Evolutionary conservation across 2,797 vertebrate genomes (phyloP), one percentile per base, ranked within the genome.

Genomic region (Taenioides sp.): DNA sequence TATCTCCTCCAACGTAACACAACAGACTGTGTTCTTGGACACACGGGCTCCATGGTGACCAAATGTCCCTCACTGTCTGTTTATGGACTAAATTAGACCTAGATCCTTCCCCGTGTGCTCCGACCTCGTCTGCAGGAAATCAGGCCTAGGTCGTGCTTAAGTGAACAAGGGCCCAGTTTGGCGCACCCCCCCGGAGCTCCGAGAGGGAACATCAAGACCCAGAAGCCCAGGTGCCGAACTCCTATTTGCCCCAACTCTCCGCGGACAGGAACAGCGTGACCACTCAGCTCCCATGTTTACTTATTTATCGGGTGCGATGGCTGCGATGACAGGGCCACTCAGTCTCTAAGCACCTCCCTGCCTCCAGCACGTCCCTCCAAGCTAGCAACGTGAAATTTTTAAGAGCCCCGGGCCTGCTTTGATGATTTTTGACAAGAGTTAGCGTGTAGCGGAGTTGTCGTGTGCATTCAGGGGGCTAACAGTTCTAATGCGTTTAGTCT

Each of bases 401-500:
- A 90, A 92, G 88, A 93, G 90, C 92, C 89, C 73, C 79, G 9
- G 83, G 84, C 88, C 84, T 27, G 86, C 90, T 87, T 83, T 90
- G 87, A 91, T 91, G 92, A 92, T 90, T 93, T 47, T 94, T 93
- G 93, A 94, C 91, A 91, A 79, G 90, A 90, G 90, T 94, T 94
- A 94, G 87, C 79, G 59, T 84, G 88, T 94, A 94, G 91, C 84
- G 65, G 89, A 88, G 88, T 92, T 92, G 86, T 85, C 89, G 91
- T 92, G 94, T 94, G 90, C 94, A 92, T 93, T 95, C 84, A 92
- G 86, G 91, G 90, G 91, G 91, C 90, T 95, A 95, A 95, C 91
- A 70, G 85, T 94, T 95, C 93, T 96, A 96, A 95, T 95, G 92
- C 92, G 89, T 94, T 95, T 93, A 89, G 92, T 87, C 92, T 91